Conservation (phyloP, 2,888 invertebrate genomes). For the Rugalucina vietnamica region DNA sequence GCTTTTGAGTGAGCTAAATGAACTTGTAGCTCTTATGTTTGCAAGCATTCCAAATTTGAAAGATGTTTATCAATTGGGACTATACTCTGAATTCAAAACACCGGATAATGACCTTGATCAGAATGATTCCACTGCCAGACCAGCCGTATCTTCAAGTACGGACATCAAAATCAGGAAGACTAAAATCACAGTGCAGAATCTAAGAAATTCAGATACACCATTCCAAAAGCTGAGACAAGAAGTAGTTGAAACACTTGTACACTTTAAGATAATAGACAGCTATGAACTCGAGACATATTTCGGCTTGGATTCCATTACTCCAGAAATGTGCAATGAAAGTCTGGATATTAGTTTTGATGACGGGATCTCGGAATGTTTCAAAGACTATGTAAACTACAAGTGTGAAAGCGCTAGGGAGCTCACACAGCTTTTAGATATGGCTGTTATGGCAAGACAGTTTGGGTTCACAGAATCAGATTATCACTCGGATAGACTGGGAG, state of each 20-base stretch:
- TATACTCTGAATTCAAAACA: neutral
- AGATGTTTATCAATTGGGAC: conserved; percentile 37
- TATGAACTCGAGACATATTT: conserved; percentile 13
- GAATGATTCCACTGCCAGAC: neutral
- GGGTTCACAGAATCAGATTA: conserved; percentile 58
- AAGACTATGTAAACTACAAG: conserved; percentile 58
- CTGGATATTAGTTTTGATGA: conserved; percentile 37
- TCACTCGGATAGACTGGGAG: conserved; percentile 40
- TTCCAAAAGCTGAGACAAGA: conserved; percentile 40
- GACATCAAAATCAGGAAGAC: conserved; percentile 2
- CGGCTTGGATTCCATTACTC: conserved; percentile 6
- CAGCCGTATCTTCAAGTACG: neutral
- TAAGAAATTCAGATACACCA: conserved; percentile 35
- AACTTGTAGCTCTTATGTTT: conserved; percentile 56
- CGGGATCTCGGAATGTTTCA: conserved; percentile 48
- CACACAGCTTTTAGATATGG: conserved; percentile 36
- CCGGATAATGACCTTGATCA: neutral
- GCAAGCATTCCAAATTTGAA: conserved; percentile 45
- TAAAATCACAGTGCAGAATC: conserved; percentile 6
- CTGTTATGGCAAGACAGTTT: conserved; percentile 45
- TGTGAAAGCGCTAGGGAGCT: conserved; percentile 58
- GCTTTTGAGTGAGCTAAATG: conserved; percentile 53
- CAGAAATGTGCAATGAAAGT: conserved; percentile 13
- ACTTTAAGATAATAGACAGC: conserved; percentile 26
- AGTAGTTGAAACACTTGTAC: conserved; percentile 37